A percentile compares a stretch with the other conserved stretches of the same genome.
phyloP scores from a whole-genome alignment of 2,888 invertebrate genomes.

The Drosophila ezoana region DNA sequence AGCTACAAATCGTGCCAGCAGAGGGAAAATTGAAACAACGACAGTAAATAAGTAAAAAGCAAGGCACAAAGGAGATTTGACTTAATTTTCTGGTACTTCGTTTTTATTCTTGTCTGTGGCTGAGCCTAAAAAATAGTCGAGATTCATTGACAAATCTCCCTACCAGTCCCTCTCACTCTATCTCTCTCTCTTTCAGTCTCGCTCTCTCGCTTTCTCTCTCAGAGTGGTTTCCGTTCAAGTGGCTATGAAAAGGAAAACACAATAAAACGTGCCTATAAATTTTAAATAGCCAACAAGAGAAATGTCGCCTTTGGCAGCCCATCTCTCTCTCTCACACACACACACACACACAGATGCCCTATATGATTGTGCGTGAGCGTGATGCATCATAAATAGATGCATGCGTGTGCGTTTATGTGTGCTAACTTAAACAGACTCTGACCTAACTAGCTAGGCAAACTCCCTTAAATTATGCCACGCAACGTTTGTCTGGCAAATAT shows the following conservation, averaged over 20 bases:
- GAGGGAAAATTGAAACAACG: constrained; percentile 6
- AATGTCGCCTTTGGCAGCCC: neutral
- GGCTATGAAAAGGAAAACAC: constrained; percentile 62
- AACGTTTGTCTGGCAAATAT: constrained; percentile 24
- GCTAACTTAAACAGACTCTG: constrained; percentile 7
- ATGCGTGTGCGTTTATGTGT: constrained; percentile 13
- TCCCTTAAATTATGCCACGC: constrained; percentile 54
- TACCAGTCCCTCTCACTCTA: neutral
- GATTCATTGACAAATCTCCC: constrained; percentile 33
- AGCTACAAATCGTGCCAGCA: neutral
- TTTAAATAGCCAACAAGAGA: constrained; percentile 63
- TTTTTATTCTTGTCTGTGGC: constrained; percentile 35
- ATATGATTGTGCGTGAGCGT: constrained; percentile 11
- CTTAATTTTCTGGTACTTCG: constrained; percentile 61
- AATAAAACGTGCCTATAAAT: constrained; percentile 71
- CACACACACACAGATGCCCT: neutral
- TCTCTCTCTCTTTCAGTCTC: neutral
- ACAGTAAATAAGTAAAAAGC: constrained; percentile 45
- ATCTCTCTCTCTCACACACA: neutral
- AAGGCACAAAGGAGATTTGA: constrained; percentile 59
- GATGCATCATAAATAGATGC: constrained; percentile 46
- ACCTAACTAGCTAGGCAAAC: constrained; percentile 37
- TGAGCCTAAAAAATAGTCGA: constrained; percentile 38
- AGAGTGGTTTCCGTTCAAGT: constrained; percentile 33
- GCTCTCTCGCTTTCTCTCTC: neutral